Evolutionary conservation across 1,140 invertebrate species (phyloP).

Genomic region (Drosophila simulans): DNA sequence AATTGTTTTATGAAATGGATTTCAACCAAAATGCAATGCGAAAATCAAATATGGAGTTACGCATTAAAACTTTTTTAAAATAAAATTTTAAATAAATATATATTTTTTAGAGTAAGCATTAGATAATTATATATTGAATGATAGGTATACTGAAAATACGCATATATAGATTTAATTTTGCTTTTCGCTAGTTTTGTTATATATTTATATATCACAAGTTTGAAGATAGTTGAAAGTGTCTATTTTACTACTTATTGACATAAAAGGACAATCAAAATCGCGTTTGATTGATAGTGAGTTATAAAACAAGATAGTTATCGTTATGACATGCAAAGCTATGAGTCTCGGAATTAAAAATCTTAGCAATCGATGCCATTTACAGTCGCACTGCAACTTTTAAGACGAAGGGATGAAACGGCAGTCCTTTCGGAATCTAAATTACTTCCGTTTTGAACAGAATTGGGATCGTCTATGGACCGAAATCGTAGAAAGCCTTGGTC

Average conservation of each 20-base stretch:
- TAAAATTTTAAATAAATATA: constrained; percentile 1
- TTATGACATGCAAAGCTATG: constrained; percentile 17
- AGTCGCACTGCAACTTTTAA: constrained; percentile 49
- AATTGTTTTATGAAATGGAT: constrained; percentile 3
- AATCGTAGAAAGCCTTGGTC: constrained; percentile 94
- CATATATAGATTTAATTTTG: constrained; percentile 16
- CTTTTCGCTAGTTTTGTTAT: constrained; percentile 37
- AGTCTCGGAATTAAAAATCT: neutral
- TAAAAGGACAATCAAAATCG: constrained; percentile 29
- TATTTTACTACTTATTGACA: constrained; percentile 70
- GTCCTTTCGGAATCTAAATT: constrained; percentile 12
- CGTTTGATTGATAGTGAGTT: constrained; percentile 14
- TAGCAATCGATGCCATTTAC: constrained; percentile 47
- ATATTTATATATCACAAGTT: constrained; percentile 76
- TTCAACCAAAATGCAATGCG: neutral
- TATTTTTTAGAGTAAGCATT: constrained; percentile 1
- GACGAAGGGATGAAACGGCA: constrained; percentile 31
- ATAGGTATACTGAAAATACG: constrained; percentile 15
- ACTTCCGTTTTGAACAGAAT: constrained; percentile 29
- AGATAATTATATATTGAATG: constrained; percentile 2
- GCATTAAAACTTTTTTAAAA: constrained; percentile 5
- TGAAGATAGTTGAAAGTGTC: constrained; percentile 74
- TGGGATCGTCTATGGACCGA: constrained; percentile 87
- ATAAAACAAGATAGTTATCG: constrained; percentile 5
- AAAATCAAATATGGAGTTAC: neutral